These are phyloP conservation scores for Psylliodes chrysocephalus DNA, from an alignment of 2,888 invertebrate genomes.

Conservation along the genomic window DNA sequence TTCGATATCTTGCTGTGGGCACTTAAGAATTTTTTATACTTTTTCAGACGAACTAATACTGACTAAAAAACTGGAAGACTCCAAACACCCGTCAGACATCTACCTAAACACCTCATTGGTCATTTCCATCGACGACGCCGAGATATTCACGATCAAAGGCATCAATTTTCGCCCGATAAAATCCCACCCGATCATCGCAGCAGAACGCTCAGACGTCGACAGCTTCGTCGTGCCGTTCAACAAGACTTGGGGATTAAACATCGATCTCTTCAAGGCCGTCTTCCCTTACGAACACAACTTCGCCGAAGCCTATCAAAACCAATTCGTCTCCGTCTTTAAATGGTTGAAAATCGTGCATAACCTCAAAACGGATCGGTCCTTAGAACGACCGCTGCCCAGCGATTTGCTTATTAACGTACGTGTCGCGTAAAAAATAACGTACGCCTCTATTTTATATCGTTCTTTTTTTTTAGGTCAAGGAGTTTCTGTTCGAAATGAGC, in stretches of 20 bases:
- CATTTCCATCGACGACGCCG: conserved; percentile 76
- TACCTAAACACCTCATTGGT: conserved; percentile 49
- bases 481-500: conserved; percentile 89
- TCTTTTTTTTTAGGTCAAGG: conserved; percentile 74
- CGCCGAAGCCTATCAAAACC: conserved; percentile 87
- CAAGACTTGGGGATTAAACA: conserved; percentile 74
- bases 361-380: too few species aligned
- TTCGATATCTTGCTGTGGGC: too few species aligned
- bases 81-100: conserved; percentile 37
- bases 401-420: conserved; percentile 89
- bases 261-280: conserved; percentile 74
- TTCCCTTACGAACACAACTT: conserved; percentile 91
- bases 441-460: not conserved
- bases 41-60: conserved; percentile 41
- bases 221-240: conserved; percentile 78
- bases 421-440: not conserved
- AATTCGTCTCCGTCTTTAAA: conserved; percentile 89
- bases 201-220: conserved; percentile 81
- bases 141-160: conserved; percentile 78
- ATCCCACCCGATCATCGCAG: conserved; percentile 73
- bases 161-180: conserved; percentile 71
- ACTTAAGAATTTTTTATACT: not conserved
- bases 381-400: conserved; percentile 82
- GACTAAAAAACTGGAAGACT: conserved; percentile 40
- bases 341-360: conserved; percentile 92